Evolutionary conservation across 2,888 invertebrate genomes (phyloP), one percentile per base, ranked within the genome.

Genomic region (Nomada lathburiana): DNA sequence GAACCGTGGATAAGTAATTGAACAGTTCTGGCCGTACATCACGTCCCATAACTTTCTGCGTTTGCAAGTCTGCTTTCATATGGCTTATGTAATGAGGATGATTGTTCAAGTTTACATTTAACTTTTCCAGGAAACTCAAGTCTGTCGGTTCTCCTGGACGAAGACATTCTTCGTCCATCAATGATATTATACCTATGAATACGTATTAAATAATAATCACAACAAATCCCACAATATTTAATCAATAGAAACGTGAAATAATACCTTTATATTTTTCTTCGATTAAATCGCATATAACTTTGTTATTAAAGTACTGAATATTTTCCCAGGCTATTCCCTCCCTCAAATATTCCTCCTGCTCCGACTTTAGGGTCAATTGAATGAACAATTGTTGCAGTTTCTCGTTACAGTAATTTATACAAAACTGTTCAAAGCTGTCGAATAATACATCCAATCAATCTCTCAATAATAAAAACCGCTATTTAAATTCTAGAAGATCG

Each of bases 361-460:
- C 98, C 18, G 97, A 97, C 92, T 97, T 97, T 57, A 98, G 94
- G 0, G 98, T 98, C 91, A 98, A 94, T 93, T 98, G 97, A 92
- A 98, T 98, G 94, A 98, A 98, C 81, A 98, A 94, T 94, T 98
- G 98, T 93, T 98, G 98, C 81, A 98, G 95, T 94, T 98, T 98
- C 94, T 98, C 98, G 93, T 98, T 98, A 94, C 98, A 98, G 94
- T 97, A 98, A 94, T 98, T 98, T 84, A 98, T 98, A 94, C 98
- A 98, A 93, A 98, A 97, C 94, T 98, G 98, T 93, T 97, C 97
- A 93, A 97, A 97, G 91, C 97, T 97, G 91, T 79, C 93, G 92
- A 53, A 71, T n/a, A 59, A 74, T 55, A 26, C 26, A 11, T 47
- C 36, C n/a, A 50, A 68, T 63, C 10, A 67, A 23, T 60, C 36